Percentiles rank a stretch among this genome's conserved stretches.
Evolutionary conservation across 2,797 vertebrate species (phyloP).

Genomic region (Sebastes alutus): DNA sequence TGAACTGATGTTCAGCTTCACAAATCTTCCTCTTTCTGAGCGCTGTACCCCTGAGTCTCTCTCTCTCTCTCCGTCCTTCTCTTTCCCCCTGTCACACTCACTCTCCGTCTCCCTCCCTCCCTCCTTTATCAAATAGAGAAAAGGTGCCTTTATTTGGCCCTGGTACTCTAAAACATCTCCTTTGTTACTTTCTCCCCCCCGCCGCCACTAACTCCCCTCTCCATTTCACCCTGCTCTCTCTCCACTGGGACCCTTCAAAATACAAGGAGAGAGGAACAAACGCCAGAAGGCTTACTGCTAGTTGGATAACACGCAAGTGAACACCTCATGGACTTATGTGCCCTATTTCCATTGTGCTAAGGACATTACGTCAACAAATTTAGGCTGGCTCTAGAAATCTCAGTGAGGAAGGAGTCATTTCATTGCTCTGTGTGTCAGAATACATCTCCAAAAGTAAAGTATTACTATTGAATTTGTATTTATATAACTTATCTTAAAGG

Average conservation of each 20-base stretch:
- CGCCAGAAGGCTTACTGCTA: constrained; percentile 50
- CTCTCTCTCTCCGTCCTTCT: neutral
- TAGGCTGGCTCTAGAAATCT: neutral
- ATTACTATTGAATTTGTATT: neutral
- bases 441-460: neutral
- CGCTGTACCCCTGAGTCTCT: neutral
- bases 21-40: constrained; percentile 21
- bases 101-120: constrained; percentile 8
- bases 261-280: constrained; percentile 60
- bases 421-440: neutral
- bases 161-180: constrained; percentile 54
- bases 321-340: constrained; percentile 52
- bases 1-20: constrained; percentile 21
- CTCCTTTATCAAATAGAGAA: constrained; percentile 46
- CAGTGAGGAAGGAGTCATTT: neutral
- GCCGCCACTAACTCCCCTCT: constrained; percentile 22
- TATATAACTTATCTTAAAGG: neutral
- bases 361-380: constrained; percentile 33
- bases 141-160: constrained; percentile 58
- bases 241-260: constrained; percentile 50
- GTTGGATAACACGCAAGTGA: constrained; percentile 47
- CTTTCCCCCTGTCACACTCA: constrained; percentile 4
- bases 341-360: constrained; percentile 36
- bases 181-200: constrained; percentile 40
- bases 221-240: constrained; percentile 29